These are phyloP conservation scores for Leptopilina myrica DNA, from an alignment of 2,888 invertebrate species.

Conservation along the genomic window DNA sequence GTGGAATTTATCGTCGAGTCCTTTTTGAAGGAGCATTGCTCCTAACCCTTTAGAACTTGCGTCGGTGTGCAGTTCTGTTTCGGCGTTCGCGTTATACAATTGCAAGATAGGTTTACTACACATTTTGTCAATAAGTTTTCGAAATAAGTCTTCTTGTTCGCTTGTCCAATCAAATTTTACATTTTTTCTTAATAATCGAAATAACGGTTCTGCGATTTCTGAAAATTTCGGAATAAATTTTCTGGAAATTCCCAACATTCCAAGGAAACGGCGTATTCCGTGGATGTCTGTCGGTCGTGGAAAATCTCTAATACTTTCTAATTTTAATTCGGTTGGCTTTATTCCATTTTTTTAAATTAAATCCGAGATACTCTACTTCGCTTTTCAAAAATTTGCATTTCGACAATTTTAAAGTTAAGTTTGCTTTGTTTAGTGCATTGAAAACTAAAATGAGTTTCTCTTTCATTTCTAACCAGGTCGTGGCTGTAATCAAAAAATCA, in stretches of 20 bases:
- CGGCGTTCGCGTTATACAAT: background rate
- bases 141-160: background rate
- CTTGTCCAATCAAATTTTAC: background rate
- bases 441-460: background rate
- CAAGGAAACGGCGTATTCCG: background rate
- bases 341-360: constrained; percentile 2
- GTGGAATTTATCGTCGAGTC: background rate
- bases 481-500: constrained; percentile 1
- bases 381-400: constrained; percentile 26
- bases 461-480: background rate
- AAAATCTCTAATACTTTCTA: constrained; percentile 9
- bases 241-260: constrained; percentile 7
- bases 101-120: background rate
- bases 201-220: background rate
- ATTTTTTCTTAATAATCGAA: background rate
- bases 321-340: constrained; percentile 18
- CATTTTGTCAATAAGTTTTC: background rate
- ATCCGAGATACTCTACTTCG: constrained; percentile 32
- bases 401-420: constrained; percentile 8
- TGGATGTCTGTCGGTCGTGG: constrained; percentile 10
- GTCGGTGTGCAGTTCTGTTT: constrained; percentile 30
- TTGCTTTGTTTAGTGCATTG: background rate
- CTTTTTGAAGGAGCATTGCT: constrained; percentile 33
- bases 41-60: constrained; percentile 33
- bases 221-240: background rate